A percentile compares a stretch with the other conserved stretches of the same genome.
These are phyloP conservation scores for Torymus texanus DNA, from an alignment of 2,888 invertebrate genomes.

Conservation along the genomic window DNA sequence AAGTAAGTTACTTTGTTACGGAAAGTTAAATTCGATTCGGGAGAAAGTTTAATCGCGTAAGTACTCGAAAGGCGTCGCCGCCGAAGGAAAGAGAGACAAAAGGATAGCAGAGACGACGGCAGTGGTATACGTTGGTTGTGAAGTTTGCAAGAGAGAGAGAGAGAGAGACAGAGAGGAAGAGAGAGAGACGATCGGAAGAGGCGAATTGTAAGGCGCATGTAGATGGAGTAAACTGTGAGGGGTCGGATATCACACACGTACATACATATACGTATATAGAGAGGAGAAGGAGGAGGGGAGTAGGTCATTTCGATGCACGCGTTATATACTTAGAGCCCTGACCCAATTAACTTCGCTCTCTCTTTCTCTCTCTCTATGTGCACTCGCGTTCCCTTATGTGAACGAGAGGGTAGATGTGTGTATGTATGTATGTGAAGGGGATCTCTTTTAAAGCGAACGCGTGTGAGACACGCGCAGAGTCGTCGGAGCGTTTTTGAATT, in stretches of 20 bases:
- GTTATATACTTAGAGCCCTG: not conserved
- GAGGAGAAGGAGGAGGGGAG: slow-evolving; percentile 13
- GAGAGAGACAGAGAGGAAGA: not conserved
- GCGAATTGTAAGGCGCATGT: too few species aligned
- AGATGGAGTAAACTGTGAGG: too few species aligned
- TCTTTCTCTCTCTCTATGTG: not conserved
- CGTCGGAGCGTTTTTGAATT: too few species aligned
- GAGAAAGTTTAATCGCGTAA: slow-evolving; percentile 72
- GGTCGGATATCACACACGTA: too few species aligned
- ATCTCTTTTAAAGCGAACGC: too few species aligned
- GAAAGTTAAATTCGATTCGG: slow-evolving; percentile 72
- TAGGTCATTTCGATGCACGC: slow-evolving; percentile 20
- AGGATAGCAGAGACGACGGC: slow-evolving; percentile 51
- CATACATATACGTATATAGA: not conserved
- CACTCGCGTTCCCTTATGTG: too few species aligned
- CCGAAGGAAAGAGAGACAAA: slow-evolving; percentile 42
- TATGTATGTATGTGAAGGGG: too few species aligned
- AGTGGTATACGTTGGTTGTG: not conserved
- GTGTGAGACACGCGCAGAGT: too few species aligned
- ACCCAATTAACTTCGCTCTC: slow-evolving; percentile 32
- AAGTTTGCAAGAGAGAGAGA: not conserved
- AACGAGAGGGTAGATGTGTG: too few species aligned
- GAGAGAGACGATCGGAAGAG: too few species aligned
- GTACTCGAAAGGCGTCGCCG: slow-evolving; percentile 58
- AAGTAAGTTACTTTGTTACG: slow-evolving; percentile 68